A percentile compares a stretch with the other conserved stretches of the same genome.
These are phyloP conservation scores for Camponotus pennsylvanicus DNA, from an alignment of 1,140 invertebrate species.

Conservation along the genomic window DNA sequence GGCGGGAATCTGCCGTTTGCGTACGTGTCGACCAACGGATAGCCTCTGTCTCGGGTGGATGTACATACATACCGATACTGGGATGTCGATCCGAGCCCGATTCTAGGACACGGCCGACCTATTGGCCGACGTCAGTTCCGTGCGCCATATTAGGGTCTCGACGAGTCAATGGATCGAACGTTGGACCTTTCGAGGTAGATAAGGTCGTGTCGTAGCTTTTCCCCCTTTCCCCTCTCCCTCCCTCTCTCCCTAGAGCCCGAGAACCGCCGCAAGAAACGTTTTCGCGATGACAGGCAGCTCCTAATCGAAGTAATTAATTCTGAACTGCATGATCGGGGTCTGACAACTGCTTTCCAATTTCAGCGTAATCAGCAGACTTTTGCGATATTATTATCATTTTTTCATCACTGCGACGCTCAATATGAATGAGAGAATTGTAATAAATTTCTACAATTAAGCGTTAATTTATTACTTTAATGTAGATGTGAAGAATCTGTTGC, in stretches of 20 bases:
- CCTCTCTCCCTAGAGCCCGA: background rate
- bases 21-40: slow-evolving; percentile 48
- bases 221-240: background rate
- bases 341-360: slow-evolving; percentile 35
- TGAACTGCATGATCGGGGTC: slow-evolving; percentile 33
- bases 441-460: background rate
- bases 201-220: slow-evolving; percentile 56
- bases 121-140: slow-evolving; percentile 58
- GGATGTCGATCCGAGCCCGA: slow-evolving; percentile 53
- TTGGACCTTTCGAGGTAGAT: slow-evolving; percentile 57
- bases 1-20: slow-evolving; percentile 27
- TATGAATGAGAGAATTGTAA: background rate
- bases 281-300: slow-evolving; percentile 49
- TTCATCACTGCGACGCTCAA: background rate
- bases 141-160: slow-evolving; percentile 62
- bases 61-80: slow-evolving; percentile 43
- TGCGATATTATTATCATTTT: slow-evolving; percentile 24
- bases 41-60: slow-evolving; percentile 46
- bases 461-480: background rate
- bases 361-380: slow-evolving; percentile 41
- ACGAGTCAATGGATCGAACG: slow-evolving; percentile 62
- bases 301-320: slow-evolving; percentile 63
- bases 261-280: slow-evolving; percentile 38
- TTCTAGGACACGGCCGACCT: slow-evolving; percentile 51
- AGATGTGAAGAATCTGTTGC: background rate